Conservation (phyloP, 2,113 vertebrate genomes). For the Natator depressus region DNA sequence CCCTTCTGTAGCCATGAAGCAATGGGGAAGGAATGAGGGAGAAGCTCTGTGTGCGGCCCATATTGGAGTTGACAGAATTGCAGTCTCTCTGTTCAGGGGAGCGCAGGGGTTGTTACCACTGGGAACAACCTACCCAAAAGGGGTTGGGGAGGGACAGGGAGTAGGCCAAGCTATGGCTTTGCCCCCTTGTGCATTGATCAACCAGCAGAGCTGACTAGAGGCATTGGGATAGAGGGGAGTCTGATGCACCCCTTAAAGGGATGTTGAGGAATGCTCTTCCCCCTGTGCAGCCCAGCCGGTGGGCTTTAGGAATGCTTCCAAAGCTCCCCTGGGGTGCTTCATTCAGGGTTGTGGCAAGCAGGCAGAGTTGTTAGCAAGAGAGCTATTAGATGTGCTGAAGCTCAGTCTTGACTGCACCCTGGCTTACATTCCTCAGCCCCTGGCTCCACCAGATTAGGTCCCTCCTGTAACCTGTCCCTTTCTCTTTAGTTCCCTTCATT, state of each 20-base stretch:
- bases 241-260: background rate
- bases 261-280: background rate
- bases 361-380: background rate
- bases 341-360: rapidly evolving
- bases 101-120: background rate
- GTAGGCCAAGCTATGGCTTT: too few relatives aligned
- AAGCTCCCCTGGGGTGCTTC: rapidly evolving
- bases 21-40: background rate
- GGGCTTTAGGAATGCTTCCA: background rate
- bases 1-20: background rate
- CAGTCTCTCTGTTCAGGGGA: background rate
- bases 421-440: background rate
- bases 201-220: background rate
- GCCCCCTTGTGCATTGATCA: too few relatives aligned
- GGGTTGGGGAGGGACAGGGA: too few relatives aligned
- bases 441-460: background rate
- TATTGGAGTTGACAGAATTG: background rate
- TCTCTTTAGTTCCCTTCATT: background rate
- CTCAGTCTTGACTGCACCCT: background rate
- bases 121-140: too few relatives aligned
- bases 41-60: background rate
- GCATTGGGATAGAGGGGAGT: background rate
- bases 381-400: background rate
- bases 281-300: background rate
- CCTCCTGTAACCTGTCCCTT: background rate